phyloP scores from a whole-genome alignment of 2,797 vertebrate species.

The Muscicapa striata region DNA sequence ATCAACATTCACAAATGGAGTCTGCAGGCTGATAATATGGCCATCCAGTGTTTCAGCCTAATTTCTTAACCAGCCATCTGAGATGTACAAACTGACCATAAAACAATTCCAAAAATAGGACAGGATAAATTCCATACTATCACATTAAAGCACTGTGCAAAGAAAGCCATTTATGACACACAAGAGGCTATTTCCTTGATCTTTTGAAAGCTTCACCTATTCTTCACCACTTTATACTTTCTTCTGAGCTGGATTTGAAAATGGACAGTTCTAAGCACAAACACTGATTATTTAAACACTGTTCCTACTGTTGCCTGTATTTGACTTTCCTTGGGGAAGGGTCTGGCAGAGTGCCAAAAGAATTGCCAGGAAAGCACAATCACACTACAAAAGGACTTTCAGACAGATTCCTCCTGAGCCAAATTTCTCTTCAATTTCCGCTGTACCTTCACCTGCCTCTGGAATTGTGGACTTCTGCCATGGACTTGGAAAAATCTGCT shows the following conservation, averaged over 20 bases:
- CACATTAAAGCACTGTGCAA: neutral
- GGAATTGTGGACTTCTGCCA: neutral
- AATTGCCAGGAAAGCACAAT: neutral
- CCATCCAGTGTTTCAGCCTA: neutral
- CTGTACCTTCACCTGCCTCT: neutral
- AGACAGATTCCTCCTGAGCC: neutral
- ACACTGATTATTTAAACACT: neutral
- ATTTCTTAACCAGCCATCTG: slow-evolving; percentile 1
- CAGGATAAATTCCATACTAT: neutral
- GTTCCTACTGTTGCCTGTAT: neutral
- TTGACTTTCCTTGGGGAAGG: neutral
- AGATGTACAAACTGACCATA: neutral
- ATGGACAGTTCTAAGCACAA: neutral
- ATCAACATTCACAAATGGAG: neutral
- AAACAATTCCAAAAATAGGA: neutral
- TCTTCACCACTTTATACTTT: neutral
- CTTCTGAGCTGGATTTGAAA: neutral
- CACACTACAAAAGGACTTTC: neutral
- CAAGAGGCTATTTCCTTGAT: neutral
- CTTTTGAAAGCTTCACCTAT: neutral
- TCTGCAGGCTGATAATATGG: neutral
- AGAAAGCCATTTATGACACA: neutral
- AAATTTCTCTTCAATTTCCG: neutral
- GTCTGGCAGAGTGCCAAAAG: neutral
- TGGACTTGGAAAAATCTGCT: neutral